Evolutionary conservation across 2,113 vertebrate genomes (phyloP).

Genomic region (Chaenogobius annularis): DNA sequence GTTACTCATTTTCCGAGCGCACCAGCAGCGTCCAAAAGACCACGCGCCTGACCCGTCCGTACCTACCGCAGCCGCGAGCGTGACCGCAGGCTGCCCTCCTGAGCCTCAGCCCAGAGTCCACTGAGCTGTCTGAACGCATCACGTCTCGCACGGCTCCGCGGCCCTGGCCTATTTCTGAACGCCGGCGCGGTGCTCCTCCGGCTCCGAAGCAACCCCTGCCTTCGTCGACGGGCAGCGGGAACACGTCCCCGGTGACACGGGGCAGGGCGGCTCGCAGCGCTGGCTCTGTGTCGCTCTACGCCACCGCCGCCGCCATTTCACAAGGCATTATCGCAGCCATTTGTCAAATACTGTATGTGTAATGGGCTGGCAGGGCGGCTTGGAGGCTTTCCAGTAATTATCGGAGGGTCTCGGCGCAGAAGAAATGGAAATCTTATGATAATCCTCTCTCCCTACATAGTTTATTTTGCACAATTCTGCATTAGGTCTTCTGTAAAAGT

Average conservation of each 20-base stretch:
- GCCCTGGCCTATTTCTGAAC: conserved; percentile 46
- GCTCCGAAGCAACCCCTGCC: conserved; percentile 61
- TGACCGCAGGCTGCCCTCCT: background rate
- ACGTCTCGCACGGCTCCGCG: conserved; percentile 37
- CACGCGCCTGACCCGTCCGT: background rate
- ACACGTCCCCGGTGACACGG: conserved; percentile 24
- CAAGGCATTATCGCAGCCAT: no score
- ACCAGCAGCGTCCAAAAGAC: background rate
- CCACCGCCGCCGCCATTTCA: background rate
- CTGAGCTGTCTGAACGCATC: conserved; percentile 62
- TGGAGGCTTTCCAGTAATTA: no score
- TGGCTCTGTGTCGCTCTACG: background rate
- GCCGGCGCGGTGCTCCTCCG: conserved; percentile 43
- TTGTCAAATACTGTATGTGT: no score
- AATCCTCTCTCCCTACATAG: no score
- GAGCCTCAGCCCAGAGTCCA: conserved; percentile 34
- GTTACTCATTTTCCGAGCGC: background rate
- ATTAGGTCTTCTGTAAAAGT: no score
- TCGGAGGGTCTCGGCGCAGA: no score
- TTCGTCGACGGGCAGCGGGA: conserved; percentile 41
- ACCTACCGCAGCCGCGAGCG: background rate
- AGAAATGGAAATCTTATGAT: no score
- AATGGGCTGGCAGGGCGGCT: no score
- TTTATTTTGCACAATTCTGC: no score
- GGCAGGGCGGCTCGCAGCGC: conserved; percentile 5